phyloP scores from a whole-genome alignment of 2,888 invertebrate genomes.

The Parnassius smintheus region DNA sequence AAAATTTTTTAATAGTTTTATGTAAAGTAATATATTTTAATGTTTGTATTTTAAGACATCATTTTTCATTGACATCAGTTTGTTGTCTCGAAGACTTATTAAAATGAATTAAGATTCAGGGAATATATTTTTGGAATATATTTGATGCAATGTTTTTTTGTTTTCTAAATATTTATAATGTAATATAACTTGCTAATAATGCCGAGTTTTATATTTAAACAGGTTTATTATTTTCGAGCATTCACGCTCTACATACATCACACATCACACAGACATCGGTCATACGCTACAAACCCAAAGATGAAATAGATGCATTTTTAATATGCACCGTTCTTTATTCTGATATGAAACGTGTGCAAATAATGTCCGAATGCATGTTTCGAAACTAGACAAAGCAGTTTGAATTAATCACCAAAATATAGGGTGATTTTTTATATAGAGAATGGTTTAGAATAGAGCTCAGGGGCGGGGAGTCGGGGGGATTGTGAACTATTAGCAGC shows the following conservation, averaged over 20 bases:
- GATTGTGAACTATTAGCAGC: constrained; percentile 64
- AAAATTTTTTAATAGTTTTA: no score
- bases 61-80: no score
- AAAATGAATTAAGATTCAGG: no score
- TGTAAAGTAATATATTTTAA: no score
- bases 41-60: no score
- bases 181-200: background rate
- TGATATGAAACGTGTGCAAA: constrained; percentile 64
- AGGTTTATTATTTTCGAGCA: constrained; percentile 15
- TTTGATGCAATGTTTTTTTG: no score
- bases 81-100: no score
- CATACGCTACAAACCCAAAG: constrained; percentile 10
- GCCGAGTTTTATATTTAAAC: background rate
- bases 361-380: constrained; percentile 48
- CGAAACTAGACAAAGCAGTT: constrained; percentile 66
- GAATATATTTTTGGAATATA: no score
- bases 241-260: no score
- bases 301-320: constrained; percentile 43
- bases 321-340: constrained; percentile 58
- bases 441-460: constrained; percentile 32
- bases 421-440: constrained; percentile 54
- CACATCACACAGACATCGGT: no score
- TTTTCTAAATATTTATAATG: background rate
- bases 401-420: constrained; percentile 70
- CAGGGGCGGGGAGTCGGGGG: constrained; percentile 1